Conservation (phyloP, 2,888 invertebrate species). For the Eupithecia dodoneata region DNA sequence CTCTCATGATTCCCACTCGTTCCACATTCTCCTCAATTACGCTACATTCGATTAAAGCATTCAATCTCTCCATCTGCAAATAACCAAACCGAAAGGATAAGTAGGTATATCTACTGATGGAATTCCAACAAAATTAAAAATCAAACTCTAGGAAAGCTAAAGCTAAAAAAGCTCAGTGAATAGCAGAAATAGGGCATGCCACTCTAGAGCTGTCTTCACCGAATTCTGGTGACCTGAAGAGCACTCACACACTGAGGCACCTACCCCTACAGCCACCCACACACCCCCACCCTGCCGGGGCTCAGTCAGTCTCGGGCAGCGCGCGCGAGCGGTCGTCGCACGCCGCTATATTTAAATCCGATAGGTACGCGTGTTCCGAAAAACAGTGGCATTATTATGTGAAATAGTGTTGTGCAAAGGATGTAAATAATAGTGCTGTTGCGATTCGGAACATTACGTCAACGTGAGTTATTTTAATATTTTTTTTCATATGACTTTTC, state of each 20-base stretch:
- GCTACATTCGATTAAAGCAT: neutral
- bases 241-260: constrained; percentile 54
- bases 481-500: constrained; percentile 28
- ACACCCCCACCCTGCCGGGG: constrained; percentile 52
- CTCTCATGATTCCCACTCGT: neutral
- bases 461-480: constrained; percentile 44
- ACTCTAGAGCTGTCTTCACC: constrained; percentile 71
- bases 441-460: constrained; percentile 43
- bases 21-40: constrained; percentile 1
- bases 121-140: constrained; percentile 9
- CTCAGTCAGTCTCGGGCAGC: constrained; percentile 58
- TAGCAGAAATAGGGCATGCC: constrained; percentile 68
- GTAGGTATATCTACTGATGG: neutral
- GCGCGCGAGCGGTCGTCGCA: constrained; percentile 51
- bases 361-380: constrained; percentile 37
- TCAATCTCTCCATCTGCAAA: neutral
- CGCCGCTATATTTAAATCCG: constrained; percentile 8
- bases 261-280: constrained; percentile 42
- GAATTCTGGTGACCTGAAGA: constrained; percentile 78
- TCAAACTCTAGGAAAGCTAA: constrained; percentile 15
- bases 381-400: constrained; percentile 32
- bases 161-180: constrained; percentile 39
- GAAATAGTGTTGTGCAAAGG: constrained; percentile 36
- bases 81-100: neutral
- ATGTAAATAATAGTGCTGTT: constrained; percentile 36